Evolutionary conservation across 37 sponge, comb jelly and placozoan species (phyloP), one percentile per base, ranked within the genome.

Genomic region (Bolinopsis microptera): DNA sequence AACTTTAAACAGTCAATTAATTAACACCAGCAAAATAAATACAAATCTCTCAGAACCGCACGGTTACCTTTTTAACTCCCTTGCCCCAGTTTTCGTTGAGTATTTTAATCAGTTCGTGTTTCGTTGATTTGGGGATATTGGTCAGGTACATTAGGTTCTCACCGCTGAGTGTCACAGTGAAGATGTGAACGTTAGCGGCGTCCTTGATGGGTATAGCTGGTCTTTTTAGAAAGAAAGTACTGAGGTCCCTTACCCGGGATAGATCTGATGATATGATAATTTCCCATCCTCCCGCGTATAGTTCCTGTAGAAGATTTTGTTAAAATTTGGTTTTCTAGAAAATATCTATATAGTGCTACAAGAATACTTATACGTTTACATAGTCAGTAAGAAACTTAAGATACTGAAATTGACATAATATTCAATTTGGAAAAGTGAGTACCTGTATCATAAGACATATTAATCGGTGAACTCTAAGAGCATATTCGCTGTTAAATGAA

Each of bases 381-480:
- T n/a, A n/a, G n/a, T n/a, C n/a, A n/a, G n/a, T n/a, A n/a, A n/a
- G n/a, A n/a, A n/a, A n/a, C n/a, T n/a, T n/a, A n/a, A n/a, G n/a
- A n/a, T n/a, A n/a, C n/a, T n/a, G n/a, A n/a, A n/a, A n/a, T n/a
- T n/a, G n/a, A n/a, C n/a, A n/a, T n/a, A n/a, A n/a, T n/a, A n/a
- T n/a, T n/a, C n/a, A n/a, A n/a, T n/a, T n/a, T n/a, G n/a, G n/a
- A n/a, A n/a, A n/a, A n/a, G n/a, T n/a, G n/a, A n/a, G n/a, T 40
- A 86, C 90, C 90, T 86, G 90, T 38, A 86, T 86, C 25, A 86
- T 28, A 25, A 86, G 40, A 27, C 90, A 86, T n/a, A 86, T 86
- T 0, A 86, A 48, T 24, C 90, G 3, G 22, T 86, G 90, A 0
- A 86, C 90, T 41, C 90, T 35, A 5, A 86, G 90, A 3, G 90